phyloP scores from a whole-genome alignment of 2,888 invertebrate species.

The Hydropsyche betteni region DNA sequence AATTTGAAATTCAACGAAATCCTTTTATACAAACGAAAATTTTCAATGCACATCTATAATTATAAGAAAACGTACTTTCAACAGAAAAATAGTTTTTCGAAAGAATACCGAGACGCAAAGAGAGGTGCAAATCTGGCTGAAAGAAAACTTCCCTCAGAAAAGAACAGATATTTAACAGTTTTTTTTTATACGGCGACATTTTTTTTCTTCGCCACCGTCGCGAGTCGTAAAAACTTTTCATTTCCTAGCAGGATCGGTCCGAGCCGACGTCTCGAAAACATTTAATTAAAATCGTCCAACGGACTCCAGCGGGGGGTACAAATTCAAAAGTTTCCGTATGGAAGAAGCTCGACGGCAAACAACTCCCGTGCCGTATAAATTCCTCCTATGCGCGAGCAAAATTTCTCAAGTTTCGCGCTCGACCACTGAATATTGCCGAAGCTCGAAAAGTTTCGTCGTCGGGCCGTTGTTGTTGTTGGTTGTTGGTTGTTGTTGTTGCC shows the following conservation, averaged over 20 bases:
- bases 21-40: too few relatives aligned
- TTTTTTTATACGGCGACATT: not conserved
- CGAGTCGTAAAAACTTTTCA: slow-evolving; percentile 17
- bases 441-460: slow-evolving; percentile 5
- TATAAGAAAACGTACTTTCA: slow-evolving; percentile 4
- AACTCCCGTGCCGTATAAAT: slow-evolving; percentile 4
- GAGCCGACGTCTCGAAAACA: slow-evolving; percentile 6
- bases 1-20: too few relatives aligned
- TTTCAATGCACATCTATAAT: slow-evolving; percentile 13
- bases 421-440: slow-evolving; percentile 5
- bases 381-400: slow-evolving; percentile 4
- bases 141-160: slow-evolving; percentile 12
- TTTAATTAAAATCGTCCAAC: slow-evolving; percentile 17
- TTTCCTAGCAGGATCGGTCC: not conserved
- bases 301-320: not conserved
- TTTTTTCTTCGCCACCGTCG: slow-evolving; percentile 5
- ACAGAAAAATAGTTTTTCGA: slow-evolving; percentile 1
- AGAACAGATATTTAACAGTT: slow-evolving; percentile 18
- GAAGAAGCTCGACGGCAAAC: not conserved
- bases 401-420: slow-evolving; percentile 25
- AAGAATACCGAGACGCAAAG: slow-evolving; percentile 16
- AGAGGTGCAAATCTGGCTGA: slow-evolving; percentile 28
- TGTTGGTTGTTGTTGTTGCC: not conserved
- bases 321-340: slow-evolving; percentile 11
- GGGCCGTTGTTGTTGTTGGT: not conserved